Evolutionary conservation across 2,797 vertebrate genomes (phyloP), one percentile per base, ranked within the genome.

Genomic region (Danio jaintianensis): DNA sequence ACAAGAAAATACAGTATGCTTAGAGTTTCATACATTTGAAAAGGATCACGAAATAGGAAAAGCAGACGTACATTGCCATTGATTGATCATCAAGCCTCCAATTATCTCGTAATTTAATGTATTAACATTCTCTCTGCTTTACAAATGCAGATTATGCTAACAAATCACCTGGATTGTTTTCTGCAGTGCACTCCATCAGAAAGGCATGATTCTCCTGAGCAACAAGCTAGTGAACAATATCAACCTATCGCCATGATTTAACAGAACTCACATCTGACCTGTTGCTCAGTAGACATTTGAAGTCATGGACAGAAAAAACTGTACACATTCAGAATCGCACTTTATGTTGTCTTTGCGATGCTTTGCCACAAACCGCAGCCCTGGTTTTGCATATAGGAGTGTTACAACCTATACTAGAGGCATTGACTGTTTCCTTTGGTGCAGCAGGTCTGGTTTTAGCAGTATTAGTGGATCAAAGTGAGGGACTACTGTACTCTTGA

Each of bases 341-440:
- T 55, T 42, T n/a, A 12, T 55, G 7, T 9, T n/a, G 10, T 61
- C 47, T 42, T 53, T 45, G 18, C 47, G 62, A 85, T 63, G 61
- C 40, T 18, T 59, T 78, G 53, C 16, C 20, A 64, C 42, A 75
- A n/a, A 48, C 20, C 67, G 55, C 36, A 74, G 70, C 43, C 43
- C 55, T 78, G 55, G 43, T 73, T 70, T 53, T 62, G 52, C 16
- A 7, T 16, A 48, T 22, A 69, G 45, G n/a, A 66, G 75, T 2
- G 2, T 12, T 42, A 1, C 13, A 29, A 15, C 38, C 71, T 55
- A 55, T 70, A 48, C 68, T 56, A 62, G 71, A 84, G 52, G 59
- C 77, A 69, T 42, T 50, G 55, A 61, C 80, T 69, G 71, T 42
- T 61, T 7, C 38, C 53, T 74, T 67, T 75, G 58, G 76, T 75